Base-by-base conservation (phyloP, 2,113 vertebrate genomes). In the Fukomys damarensis region DNA sequence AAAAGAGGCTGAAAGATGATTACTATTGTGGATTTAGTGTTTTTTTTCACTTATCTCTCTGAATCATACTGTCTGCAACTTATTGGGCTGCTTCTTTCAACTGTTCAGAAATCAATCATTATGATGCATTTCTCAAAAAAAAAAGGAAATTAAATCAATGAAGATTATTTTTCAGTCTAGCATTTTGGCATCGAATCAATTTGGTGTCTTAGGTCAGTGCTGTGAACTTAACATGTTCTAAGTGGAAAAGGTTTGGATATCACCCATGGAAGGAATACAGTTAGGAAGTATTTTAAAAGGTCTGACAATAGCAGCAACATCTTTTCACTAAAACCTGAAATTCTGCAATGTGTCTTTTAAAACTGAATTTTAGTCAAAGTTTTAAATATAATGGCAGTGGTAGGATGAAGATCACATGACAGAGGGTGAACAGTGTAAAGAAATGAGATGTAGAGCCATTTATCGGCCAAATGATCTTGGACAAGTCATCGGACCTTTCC, bases 51-150 rank as follows among this genome's bases (percentile, higher is more conserved):
- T 28, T 43, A n/a, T 17, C 4, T 52, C 63, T 90, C 72, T 80
- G 65, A 88, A 63, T 91, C 59, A 66, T 43, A 88, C 77, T 58
- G 61, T 54, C 5, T 70, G 43, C 16, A 32, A 35, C 66, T 88
- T 91, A 26, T 79, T 82, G 68, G 68, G 41, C 56, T 96, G 76
- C 89, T 96, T 86, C 72, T 90, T 86, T 92, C 54, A 91, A n/a
- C 35, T 88, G 38, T 66, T 86, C 89, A 92, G 63, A 91, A 58
- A 58, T 20, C 56, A 84, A 19, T 68, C 68, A 86, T 83, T 84
- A 76, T 16, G 63, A 86, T 49, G 52, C 19, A n/a, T 61, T 96
- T 93, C 95, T 81, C n/a, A 84, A 76, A 93, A 41, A 84, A 76
- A 93, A 41, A 96, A 54, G 41, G 32, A 95, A 70, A 89, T 86